Evolutionary conservation across 2,888 invertebrate species (phyloP).

Genomic region (Formica aserva): DNA sequence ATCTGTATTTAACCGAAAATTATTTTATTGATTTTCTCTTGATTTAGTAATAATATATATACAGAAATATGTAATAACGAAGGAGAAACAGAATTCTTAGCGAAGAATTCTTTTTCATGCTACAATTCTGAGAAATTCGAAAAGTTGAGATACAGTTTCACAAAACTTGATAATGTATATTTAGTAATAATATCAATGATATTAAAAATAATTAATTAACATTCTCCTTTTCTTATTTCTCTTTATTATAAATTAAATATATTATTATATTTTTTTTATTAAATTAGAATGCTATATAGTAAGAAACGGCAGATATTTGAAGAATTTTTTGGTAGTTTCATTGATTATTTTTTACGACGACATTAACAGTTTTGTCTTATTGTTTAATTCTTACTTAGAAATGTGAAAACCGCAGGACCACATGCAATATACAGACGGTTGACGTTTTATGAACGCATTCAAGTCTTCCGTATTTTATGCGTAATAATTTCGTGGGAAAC

Average conservation of each 20-base stretch:
- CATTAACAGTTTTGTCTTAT: conserved; percentile 29
- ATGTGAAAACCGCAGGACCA: conserved; percentile 29
- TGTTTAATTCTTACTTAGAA: conserved; percentile 55
- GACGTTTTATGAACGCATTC: conserved; percentile 54
- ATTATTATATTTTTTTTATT: neutral
- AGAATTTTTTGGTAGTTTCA: neutral
- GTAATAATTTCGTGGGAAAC: conserved; percentile 44
- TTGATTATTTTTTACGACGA: conserved; percentile 25
- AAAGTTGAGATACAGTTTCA: too few relatives aligned
- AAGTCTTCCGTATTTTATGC: conserved; percentile 55
- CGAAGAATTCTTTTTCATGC: too few relatives aligned
- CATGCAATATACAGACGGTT: conserved; percentile 37
- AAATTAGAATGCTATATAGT: neutral
- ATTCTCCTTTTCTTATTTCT: too few relatives aligned
- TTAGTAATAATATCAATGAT: too few relatives aligned
- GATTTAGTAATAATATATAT: neutral
- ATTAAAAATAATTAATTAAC: too few relatives aligned
- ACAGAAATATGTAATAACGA: too few relatives aligned
- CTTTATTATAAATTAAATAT: too few relatives aligned
- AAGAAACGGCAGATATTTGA: neutral
- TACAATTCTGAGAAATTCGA: too few relatives aligned
- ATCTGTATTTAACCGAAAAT: neutral
- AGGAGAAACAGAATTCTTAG: too few relatives aligned
- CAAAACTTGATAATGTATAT: too few relatives aligned
- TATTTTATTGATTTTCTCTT: neutral